Conservation (phyloP, 2,797 vertebrate species). For the Tragelaphus eurycerus region DNA sequence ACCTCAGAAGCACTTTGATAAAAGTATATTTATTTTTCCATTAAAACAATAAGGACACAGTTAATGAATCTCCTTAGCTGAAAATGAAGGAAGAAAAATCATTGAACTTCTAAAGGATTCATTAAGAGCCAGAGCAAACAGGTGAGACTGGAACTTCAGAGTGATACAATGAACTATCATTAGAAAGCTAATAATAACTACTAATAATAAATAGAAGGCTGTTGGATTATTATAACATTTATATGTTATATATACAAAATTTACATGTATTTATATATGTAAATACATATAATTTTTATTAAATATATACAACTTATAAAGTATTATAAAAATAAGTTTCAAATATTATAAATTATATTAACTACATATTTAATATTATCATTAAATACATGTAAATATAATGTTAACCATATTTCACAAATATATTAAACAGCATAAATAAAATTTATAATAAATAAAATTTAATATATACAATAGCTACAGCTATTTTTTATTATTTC, state of each 20-base stretch:
- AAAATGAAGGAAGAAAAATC: slow-evolving; percentile 17
- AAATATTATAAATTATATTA: neutral
- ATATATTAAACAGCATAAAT: neutral
- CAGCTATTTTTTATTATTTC: neutral
- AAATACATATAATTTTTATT: neutral
- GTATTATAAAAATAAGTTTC: neutral
- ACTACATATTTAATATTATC: neutral
- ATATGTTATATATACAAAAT: neutral
- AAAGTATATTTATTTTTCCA: neutral
- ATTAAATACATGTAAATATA: neutral
- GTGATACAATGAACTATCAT: neutral
- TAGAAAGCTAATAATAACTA: neutral
- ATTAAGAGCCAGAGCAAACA: neutral
- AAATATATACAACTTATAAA: neutral
- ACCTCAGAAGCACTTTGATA: neutral
- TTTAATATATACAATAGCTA: neutral
- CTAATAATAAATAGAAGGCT: neutral
- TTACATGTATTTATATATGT: neutral
- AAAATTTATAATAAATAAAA: neutral
- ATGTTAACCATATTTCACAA: neutral
- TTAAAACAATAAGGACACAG: neutral
- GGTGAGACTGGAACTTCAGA: neutral
- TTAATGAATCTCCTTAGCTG: neutral
- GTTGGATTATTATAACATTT: neutral
- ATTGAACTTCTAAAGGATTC: neutral